These are phyloP conservation scores for Saccostrea glomerata DNA, from an alignment of 1,140 invertebrate species.

Conservation along the genomic window DNA sequence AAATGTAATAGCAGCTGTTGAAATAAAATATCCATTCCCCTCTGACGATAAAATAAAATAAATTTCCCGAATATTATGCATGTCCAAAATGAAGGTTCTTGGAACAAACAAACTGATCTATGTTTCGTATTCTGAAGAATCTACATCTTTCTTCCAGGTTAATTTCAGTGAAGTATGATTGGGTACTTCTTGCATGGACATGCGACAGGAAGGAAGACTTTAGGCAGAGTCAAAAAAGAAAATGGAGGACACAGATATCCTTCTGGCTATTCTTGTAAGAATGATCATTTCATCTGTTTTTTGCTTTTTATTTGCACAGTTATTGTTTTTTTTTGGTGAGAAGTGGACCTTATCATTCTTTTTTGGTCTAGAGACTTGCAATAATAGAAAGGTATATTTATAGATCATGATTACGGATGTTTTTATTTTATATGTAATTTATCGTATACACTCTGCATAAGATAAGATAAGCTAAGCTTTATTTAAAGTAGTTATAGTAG, in stretches of 20 bases:
- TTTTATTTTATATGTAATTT: too few relatives aligned
- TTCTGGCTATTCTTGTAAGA: not conserved
- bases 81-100: too few relatives aligned
- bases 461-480: too few relatives aligned
- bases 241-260: not conserved
- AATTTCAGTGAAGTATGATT: not conserved
- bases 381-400: not conserved
- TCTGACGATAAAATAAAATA: too few relatives aligned
- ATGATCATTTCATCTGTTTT: not conserved
- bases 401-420: not conserved
- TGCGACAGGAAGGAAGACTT: not conserved
- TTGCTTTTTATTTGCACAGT: slow-evolving; percentile 1
- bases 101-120: too few relatives aligned
- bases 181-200: not conserved
- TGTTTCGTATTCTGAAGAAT: too few relatives aligned
- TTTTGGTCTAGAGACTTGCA: not conserved
- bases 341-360: not conserved
- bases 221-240: not conserved
- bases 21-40: too few relatives aligned
- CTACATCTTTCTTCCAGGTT: too few relatives aligned
- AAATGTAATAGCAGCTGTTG: too few relatives aligned
- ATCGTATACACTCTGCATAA: too few relatives aligned
- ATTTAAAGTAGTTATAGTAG: too few relatives aligned
- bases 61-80: too few relatives aligned
- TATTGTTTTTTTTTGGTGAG: not conserved